These are phyloP conservation scores for Sminthopsis crassicaudata DNA, from an alignment of 2,113 vertebrate genomes.

Conservation along the genomic window DNA sequence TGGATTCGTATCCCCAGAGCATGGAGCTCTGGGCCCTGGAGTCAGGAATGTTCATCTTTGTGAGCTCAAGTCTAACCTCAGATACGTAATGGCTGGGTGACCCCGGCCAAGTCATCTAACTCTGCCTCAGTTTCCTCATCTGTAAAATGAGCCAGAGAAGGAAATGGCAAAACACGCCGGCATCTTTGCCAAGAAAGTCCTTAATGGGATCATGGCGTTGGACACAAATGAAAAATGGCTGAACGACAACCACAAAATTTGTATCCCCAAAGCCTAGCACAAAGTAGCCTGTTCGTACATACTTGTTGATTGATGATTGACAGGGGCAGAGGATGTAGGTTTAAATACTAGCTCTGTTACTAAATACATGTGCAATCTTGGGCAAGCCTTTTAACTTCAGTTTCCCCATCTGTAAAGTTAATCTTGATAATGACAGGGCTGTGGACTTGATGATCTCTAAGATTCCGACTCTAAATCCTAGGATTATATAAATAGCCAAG, in stretches of 20 bases:
- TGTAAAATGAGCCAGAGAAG: background rate
- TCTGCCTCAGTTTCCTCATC: background rate
- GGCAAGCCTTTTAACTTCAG: background rate
- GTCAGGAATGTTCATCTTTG: background rate
- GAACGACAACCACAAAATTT: background rate
- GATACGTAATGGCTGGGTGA: background rate
- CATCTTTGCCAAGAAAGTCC: background rate
- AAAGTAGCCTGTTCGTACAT: background rate
- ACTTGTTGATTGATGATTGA: background rate
- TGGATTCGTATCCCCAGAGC: background rate
- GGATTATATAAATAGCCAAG: background rate
- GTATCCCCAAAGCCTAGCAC: background rate
- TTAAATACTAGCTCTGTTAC: background rate
- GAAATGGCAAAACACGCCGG: background rate
- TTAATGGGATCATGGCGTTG: background rate
- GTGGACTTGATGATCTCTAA: background rate
- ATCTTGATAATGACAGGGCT: background rate
- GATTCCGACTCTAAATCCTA: background rate
- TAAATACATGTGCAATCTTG: background rate
- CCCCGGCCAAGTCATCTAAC: background rate
- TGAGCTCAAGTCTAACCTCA: background rate
- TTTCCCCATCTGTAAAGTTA: background rate
- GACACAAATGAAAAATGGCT: background rate
- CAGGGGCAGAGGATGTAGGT: background rate
- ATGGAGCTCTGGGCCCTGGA: background rate